Percentiles rank a stretch among this genome's conserved stretches.
Evolutionary conservation across 2,113 vertebrate species (phyloP).

Genomic region (Oreochromis spilurus): DNA sequence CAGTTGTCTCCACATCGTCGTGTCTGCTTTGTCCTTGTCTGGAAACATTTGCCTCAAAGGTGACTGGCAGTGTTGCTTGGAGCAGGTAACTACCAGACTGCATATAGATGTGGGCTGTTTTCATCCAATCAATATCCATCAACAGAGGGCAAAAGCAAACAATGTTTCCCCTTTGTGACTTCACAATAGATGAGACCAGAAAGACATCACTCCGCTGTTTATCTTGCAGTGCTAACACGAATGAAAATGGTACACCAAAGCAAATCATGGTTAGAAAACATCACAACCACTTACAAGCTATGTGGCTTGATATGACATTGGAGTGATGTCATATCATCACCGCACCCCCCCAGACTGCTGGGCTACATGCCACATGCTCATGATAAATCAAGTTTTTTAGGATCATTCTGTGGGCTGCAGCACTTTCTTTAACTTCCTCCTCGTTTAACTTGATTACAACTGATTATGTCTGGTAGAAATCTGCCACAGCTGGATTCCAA

Average conservation of each 20-base stretch:
- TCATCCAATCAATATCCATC: conserved; percentile 56
- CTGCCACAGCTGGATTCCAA: conserved; percentile 2
- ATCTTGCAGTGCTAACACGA: conserved; percentile 2
- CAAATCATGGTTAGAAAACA: conserved; percentile 20
- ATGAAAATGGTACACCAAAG: conserved; percentile 20
- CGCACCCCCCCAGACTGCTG: neutral
- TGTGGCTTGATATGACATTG: conserved; percentile 9
- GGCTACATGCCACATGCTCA: neutral
- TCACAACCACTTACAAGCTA: neutral
- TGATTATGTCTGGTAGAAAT: conserved; percentile 39
- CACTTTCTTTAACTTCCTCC: conserved; percentile 9
- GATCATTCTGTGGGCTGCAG: neutral
- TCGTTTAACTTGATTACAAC: conserved; percentile 32
- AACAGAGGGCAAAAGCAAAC: conserved; percentile 41
- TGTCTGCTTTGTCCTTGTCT: conserved; percentile 45
- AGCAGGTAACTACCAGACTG: conserved; percentile 46
- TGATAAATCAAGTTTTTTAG: conserved; percentile 26
- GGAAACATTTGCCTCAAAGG: conserved; percentile 24
- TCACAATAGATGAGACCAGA: conserved; percentile 11
- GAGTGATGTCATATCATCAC: neutral
- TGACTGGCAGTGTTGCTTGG: conserved; percentile 14
- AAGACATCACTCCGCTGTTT: conserved; percentile 36
- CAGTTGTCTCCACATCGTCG: neutral
- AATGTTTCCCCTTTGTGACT: conserved; percentile 35
- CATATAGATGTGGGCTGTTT: conserved; percentile 37